These are phyloP conservation scores for Melinaea marsaeus DNA, from an alignment of 2,888 invertebrate genomes.

Conservation along the genomic window DNA sequence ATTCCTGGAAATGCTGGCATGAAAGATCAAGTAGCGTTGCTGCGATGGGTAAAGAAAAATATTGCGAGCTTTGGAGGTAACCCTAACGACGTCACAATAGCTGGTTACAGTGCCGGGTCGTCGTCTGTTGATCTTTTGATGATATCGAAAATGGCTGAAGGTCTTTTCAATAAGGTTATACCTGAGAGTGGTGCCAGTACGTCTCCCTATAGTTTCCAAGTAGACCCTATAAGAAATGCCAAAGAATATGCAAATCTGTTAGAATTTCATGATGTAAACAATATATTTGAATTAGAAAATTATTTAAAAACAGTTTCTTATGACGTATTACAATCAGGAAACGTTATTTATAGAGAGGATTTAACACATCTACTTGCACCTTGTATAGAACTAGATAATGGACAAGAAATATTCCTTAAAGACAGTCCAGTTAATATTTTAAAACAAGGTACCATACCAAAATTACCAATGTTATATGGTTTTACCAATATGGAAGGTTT, in stretches of 20 bases:
- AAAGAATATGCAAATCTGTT: constrained; percentile 18
- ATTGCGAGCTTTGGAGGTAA: constrained; percentile 2
- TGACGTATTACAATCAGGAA: constrained; percentile 1
- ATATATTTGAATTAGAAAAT: neutral
- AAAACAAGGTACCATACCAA: neutral
- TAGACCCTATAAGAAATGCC: constrained; percentile 33
- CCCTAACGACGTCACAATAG: constrained; percentile 45
- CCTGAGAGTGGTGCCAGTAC: constrained; percentile 33
- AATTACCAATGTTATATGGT: constrained; percentile 1
- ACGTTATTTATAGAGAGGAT: neutral
- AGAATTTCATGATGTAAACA: neutral
- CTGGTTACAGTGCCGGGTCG: constrained; percentile 39
- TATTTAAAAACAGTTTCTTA: neutral
- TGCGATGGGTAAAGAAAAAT: constrained; percentile 27
- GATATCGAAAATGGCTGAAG: constrained; percentile 31
- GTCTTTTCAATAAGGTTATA: constrained; percentile 31
- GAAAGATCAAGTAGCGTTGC: constrained; percentile 51
- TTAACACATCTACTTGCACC: neutral
- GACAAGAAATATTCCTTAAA: neutral
- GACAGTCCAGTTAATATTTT: neutral
- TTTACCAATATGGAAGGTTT: constrained; percentile 2
- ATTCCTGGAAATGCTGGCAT: constrained; percentile 55
- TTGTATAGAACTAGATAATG: neutral
- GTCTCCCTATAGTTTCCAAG: constrained; percentile 29
- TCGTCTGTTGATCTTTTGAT: constrained; percentile 34